Evolutionary conservation across 2,888 invertebrate genomes (phyloP).

Genomic region (Campoletis raptor): DNA sequence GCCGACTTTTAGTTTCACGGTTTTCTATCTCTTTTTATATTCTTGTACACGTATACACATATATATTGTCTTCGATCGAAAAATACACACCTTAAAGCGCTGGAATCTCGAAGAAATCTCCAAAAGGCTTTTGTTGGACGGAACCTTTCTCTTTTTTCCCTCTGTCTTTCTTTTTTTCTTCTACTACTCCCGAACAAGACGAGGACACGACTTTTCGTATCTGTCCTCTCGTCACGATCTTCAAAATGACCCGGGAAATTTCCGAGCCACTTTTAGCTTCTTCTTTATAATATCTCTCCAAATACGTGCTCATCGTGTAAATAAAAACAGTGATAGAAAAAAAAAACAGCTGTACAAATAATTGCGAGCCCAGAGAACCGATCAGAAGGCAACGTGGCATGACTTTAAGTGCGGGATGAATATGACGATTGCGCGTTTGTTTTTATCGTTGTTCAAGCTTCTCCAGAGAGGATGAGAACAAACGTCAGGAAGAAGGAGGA

Average conservation of each 20-base stretch:
- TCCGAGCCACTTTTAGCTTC: slow-evolving; percentile 3
- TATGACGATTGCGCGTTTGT: slow-evolving; percentile 66
- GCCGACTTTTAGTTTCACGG: slow-evolving; percentile 38
- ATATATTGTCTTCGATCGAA: slow-evolving; percentile 24
- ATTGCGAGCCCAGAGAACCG: slow-evolving; percentile 17
- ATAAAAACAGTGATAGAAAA: slow-evolving; percentile 56
- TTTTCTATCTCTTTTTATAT: not conserved
- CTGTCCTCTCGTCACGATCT: slow-evolving; percentile 35
- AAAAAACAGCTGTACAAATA: not conserved
- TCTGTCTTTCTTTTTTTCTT: slow-evolving; percentile 11
- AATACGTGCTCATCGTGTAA: slow-evolving; percentile 68
- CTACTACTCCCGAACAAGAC: slow-evolving; percentile 48
- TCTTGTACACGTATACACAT: not conserved
- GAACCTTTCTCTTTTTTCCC: slow-evolving; percentile 6
- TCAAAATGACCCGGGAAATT: slow-evolving; percentile 55
- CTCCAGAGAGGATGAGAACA: slow-evolving; percentile 71
- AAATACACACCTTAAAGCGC: slow-evolving; percentile 62
- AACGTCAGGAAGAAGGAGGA: slow-evolving; percentile 60
- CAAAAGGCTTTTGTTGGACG: slow-evolving; percentile 53
- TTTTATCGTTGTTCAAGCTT: not conserved
- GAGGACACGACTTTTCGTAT: slow-evolving; percentile 55
- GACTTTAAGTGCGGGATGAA: slow-evolving; percentile 68
- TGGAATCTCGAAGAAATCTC: slow-evolving; percentile 67
- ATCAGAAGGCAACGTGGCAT: slow-evolving; percentile 66
- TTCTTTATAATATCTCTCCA: slow-evolving; percentile 58